Evolutionary conservation across 2,113 vertebrate species (phyloP), one percentile per base, ranked within the genome.

Genomic region (Neogale vison): DNA sequence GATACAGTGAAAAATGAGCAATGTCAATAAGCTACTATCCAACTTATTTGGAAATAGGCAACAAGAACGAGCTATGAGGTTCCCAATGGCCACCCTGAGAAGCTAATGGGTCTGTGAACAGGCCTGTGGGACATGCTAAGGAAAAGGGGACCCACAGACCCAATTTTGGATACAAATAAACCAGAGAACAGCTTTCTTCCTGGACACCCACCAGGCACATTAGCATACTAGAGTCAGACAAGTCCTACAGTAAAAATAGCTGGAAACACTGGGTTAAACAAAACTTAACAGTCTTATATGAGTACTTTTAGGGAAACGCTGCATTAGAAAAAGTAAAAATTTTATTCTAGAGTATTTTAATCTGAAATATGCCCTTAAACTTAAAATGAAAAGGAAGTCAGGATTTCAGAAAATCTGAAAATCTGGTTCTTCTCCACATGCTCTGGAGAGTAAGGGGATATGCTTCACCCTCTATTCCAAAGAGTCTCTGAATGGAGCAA

Each of bases 311-410:
- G 57, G 61, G 82, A 95, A 91, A 87, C 2, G 3, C 0, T 85
- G 57, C n/a, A 23, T 69, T 74, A 80, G 14, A 72, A 86, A 94
- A 93, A 82, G 26, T 23, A 36, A 93, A 76, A 50, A 42, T 72
- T 93, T 55, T 74, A 92, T 87, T 90, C n/a, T n/a, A 90, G 72
- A 93, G 61, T 77, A 82, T 55, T 97, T 92, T 92, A 39, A 89
- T 79, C 20, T 95, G 36, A 96, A 86, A 34, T 39, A 89, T 57
- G 74, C 20, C 47, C 23, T n/a, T 84, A 89, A 36, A 10, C 52
- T 95, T 95, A 87, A 95, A 92, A 55, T 63, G 71, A 93, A 95
- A 86, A 26, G 31, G 57, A 90, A 96, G 52, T 81, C 26, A 36
- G 21, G 14, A 61, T 90, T 90, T 82, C n/a, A 65, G 74, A 89